Conservation (phyloP, 2,888 invertebrate species). For the Octonoba sinensis region DNA sequence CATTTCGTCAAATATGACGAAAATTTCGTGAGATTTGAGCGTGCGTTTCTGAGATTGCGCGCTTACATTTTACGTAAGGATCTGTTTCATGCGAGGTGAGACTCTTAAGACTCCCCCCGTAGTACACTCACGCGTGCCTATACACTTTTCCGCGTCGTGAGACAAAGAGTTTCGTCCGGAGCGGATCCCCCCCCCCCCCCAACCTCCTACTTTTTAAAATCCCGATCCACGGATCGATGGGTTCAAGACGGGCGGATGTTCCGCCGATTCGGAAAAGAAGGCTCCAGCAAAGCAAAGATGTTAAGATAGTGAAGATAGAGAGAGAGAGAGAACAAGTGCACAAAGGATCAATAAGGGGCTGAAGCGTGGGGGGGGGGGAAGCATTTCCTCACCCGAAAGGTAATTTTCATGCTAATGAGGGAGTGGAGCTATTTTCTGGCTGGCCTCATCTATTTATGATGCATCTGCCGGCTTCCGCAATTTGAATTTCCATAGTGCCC, state of each 20-base stretch:
- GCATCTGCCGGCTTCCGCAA: constrained; percentile 50
- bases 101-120: no score
- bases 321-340: constrained; percentile 6
- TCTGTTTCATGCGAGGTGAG: no score
- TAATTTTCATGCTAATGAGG: constrained; percentile 64
- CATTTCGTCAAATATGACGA: no score
- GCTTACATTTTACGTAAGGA: no score
- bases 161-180: no score
- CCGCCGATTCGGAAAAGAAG: constrained; percentile 42
- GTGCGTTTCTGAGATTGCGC: no score
- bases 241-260: constrained; percentile 36
- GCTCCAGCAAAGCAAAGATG: constrained; percentile 5
- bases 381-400: constrained; percentile 49
- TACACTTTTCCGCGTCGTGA: not conserved
- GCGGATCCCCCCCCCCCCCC: not conserved
- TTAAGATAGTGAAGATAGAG: constrained; percentile 48
- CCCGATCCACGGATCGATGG: constrained; percentile 8
- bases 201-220: constrained; percentile 18
- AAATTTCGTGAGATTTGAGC: no score
- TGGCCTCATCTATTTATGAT: constrained; percentile 63
- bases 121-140: not conserved
- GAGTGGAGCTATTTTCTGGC: constrained; percentile 60
- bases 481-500: constrained; percentile 62
- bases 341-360: constrained; percentile 1
- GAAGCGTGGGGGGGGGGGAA: constrained; percentile 1